Evolutionary conservation across 2,113 vertebrate genomes (phyloP), one percentile per base, ranked within the genome.

Genomic region (Myiopsitta monachus): DNA sequence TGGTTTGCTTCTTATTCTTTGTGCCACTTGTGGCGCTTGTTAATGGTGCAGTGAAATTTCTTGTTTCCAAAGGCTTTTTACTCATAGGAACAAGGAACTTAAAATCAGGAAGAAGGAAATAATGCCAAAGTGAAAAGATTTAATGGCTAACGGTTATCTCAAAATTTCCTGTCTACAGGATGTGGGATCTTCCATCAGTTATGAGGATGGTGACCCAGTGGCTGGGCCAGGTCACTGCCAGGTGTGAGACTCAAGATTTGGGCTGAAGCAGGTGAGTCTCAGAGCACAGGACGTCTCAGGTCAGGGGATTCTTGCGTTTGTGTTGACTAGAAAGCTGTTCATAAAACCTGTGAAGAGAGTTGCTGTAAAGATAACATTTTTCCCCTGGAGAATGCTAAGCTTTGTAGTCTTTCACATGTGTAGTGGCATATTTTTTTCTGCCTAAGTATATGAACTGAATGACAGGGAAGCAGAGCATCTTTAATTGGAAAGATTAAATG

Each of bases 31-130:
- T 44, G 57, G 77, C 55, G 70, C 43, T 76, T 91, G 82, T 67
- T 96, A 96, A 97, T 52, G 69, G 94, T 52, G 39, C 76, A 91
- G 17, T 64, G 79, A 96, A 89, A 90, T 86, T 73, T 79, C 87
- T 74, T 94, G 8, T 43, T 85, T 46, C 13, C 63, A 93, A 47
- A 66, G 24, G 10, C 18, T 57, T 55, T 93, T 74, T 47, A 64
- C 31, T 41, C 27, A 19, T 68, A 36, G 33, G 7, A 33, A 38
- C 6, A n/a, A 75, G 76, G 59, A 57, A 87, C 76, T n/a, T 66
- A 59, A 88, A 94, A 80, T 2, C 3, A 93, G 49, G 44, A 92
- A 83, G 33, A 78, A 90, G 22, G 61, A 47, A 78, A 39, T 28
- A 18, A 51, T 39, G 6, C 9, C 54, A 47, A 94, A 51, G 30